Percentiles rank a stretch among this genome's conserved stretches.
phyloP scores from a whole-genome alignment of 2,888 invertebrate species.

The Spodoptera picta region DNA sequence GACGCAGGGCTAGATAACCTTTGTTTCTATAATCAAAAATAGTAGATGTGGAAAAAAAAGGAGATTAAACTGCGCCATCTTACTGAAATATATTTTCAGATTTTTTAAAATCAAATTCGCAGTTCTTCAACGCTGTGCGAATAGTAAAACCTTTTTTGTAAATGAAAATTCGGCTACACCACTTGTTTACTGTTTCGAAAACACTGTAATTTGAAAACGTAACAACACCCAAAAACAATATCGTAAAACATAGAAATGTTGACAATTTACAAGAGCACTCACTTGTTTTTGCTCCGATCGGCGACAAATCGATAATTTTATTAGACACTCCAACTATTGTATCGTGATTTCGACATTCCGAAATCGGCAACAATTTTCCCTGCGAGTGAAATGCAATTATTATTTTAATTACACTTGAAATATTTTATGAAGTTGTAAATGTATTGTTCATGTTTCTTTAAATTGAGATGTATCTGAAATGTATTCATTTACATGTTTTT shows the following conservation, averaged over 20 bases:
- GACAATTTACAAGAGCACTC: conserved; percentile 10
- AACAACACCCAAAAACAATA: conserved; percentile 19
- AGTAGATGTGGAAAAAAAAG: too few species aligned
- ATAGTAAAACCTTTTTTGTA: conserved; percentile 10
- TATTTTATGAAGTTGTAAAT: conserved; percentile 1
- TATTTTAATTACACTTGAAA: conserved; percentile 8
- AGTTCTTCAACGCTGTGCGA: too few species aligned
- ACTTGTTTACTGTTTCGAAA: conserved; percentile 28
- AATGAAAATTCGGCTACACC: conserved; percentile 17
- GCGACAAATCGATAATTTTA: conserved; percentile 18
- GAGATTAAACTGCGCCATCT: too few species aligned
- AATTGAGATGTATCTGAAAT: background rate
- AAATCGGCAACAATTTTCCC: conserved; percentile 14
- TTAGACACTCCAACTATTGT: conserved; percentile 10
- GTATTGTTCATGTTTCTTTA: background rate
- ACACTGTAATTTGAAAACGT: conserved; percentile 10
- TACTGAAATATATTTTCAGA: too few species aligned
- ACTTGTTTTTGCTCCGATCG: conserved; percentile 13
- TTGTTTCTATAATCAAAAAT: too few species aligned
- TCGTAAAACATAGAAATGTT: conserved; percentile 30
- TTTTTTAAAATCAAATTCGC: too few species aligned
- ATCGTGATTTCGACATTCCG: conserved; percentile 6
- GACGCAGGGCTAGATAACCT: too few species aligned
- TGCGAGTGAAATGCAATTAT: conserved; percentile 13
- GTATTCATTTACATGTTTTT: background rate